A percentile compares a stretch with the other conserved stretches of the same genome.
Evolutionary conservation across 2,113 vertebrate genomes (phyloP).

Genomic region (Sigmodon hispidus): DNA sequence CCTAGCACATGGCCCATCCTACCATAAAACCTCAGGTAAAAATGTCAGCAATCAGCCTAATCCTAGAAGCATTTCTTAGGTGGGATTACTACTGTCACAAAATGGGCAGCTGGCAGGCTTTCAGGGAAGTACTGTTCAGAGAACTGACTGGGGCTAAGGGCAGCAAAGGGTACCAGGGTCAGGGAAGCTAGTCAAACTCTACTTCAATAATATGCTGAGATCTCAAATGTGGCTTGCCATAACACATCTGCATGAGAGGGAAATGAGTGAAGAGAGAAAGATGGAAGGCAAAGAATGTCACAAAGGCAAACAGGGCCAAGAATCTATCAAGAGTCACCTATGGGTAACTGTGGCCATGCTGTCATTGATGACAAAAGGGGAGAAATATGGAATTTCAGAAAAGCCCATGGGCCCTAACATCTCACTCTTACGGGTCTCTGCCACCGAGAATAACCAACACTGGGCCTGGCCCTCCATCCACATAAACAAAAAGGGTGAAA

Average conservation of each 20-base stretch:
- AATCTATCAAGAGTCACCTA: conserved; percentile 20
- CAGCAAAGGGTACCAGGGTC: background rate
- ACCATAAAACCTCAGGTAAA: background rate
- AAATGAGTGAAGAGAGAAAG: conserved; percentile 10
- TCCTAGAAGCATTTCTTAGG: background rate
- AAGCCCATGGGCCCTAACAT: background rate
- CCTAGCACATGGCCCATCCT: background rate
- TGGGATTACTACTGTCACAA: conserved; percentile 14
- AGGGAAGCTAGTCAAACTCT: background rate
- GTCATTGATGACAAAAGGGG: background rate
- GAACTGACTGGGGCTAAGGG: background rate
- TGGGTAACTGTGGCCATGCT: conserved; percentile 14
- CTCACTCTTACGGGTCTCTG: conserved; percentile 37
- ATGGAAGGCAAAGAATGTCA: conserved; percentile 42
- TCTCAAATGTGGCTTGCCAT: background rate
- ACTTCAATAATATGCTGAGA: background rate
- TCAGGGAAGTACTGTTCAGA: conserved; percentile 11
- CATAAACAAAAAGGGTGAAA: conserved; percentile 31
- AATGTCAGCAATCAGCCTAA: background rate
- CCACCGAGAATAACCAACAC: background rate
- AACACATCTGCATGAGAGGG: conserved; percentile 7
- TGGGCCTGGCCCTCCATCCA: background rate
- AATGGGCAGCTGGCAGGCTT: background rate
- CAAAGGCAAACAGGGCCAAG: background rate
- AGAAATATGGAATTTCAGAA: conserved; percentile 51